Conservation (phyloP, 2,888 invertebrate species). For the Cacoxenus indagator region DNA sequence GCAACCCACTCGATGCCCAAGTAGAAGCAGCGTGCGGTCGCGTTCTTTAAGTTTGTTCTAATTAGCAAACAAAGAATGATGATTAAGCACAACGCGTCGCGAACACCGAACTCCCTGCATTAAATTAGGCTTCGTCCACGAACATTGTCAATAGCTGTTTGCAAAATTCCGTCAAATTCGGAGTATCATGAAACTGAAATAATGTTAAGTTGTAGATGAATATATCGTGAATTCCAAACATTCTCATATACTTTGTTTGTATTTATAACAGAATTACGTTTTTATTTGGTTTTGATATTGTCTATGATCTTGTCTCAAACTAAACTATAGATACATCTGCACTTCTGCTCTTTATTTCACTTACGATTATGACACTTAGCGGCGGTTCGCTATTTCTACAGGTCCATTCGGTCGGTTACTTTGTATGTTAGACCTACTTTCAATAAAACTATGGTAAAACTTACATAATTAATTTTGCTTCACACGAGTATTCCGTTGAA, state of each 20-base stretch:
- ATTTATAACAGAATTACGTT: slow-evolving; percentile 33
- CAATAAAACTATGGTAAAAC: slow-evolving; percentile 11
- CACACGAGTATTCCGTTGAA: slow-evolving; percentile 11
- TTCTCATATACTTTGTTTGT: not conserved
- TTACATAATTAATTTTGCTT: not conserved
- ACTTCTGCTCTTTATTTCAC: slow-evolving; percentile 31
- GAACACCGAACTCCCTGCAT: not conserved
- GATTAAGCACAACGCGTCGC: slow-evolving; percentile 46
- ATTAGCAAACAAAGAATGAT: slow-evolving; percentile 68
- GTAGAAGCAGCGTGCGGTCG: slow-evolving; percentile 38
- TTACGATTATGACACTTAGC: slow-evolving; percentile 54
- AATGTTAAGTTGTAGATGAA: too few relatives aligned
- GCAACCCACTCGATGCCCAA: not conserved
- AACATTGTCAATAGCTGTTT: too few relatives aligned
- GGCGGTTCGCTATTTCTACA: slow-evolving; percentile 6
- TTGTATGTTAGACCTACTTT: not conserved
- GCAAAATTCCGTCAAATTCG: too few relatives aligned
- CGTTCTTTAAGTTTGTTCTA: slow-evolving; percentile 68
- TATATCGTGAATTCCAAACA: too few relatives aligned
- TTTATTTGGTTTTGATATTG: slow-evolving; percentile 42
- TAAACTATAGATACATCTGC: slow-evolving; percentile 47
- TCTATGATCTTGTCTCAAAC: slow-evolving; percentile 35
- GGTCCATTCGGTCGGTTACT: slow-evolving; percentile 39
- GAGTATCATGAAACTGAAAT: too few relatives aligned
- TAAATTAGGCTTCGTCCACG: too few relatives aligned